These are phyloP conservation scores for Aphis gossypii DNA, from an alignment of 1,140 invertebrate genomes.

Conservation along the genomic window DNA sequence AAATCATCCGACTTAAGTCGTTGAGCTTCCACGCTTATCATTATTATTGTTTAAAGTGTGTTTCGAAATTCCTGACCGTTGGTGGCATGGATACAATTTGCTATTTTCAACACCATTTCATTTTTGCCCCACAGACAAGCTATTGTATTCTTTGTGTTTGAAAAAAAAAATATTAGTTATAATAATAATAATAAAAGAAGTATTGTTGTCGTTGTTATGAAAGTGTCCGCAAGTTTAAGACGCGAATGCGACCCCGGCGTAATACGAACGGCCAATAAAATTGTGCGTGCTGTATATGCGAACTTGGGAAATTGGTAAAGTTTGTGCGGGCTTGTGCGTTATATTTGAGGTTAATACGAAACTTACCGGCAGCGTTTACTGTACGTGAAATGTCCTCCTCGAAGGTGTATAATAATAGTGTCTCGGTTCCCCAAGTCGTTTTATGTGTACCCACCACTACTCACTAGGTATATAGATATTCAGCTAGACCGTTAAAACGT, in stretches of 20 bases:
- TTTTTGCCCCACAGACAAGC: neutral
- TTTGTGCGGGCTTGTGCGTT: slow-evolving; percentile 8
- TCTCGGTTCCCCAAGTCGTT: slow-evolving; percentile 20
- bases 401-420: neutral
- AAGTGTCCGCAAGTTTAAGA: neutral
- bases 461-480: neutral
- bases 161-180: neutral
- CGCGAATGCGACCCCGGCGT: neutral
- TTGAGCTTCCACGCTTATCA: neutral
- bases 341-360: slow-evolving; percentile 40
- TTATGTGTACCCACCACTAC: neutral
- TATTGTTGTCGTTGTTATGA: neutral
- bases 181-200: slow-evolving; percentile 40
- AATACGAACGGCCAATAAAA: slow-evolving; percentile 46
- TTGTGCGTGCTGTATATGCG: neutral
- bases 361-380: slow-evolving; percentile 14
- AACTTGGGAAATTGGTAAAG: slow-evolving; percentile 55
- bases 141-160: neutral
- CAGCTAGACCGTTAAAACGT: slow-evolving; percentile 29
- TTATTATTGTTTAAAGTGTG: neutral
- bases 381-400: slow-evolving; percentile 31
- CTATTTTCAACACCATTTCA: neutral
- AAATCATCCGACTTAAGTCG: neutral
- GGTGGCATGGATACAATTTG: neutral
- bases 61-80: neutral